Conservation (phyloP, 2,888 invertebrate genomes). For the Cheilosia impressa region DNA sequence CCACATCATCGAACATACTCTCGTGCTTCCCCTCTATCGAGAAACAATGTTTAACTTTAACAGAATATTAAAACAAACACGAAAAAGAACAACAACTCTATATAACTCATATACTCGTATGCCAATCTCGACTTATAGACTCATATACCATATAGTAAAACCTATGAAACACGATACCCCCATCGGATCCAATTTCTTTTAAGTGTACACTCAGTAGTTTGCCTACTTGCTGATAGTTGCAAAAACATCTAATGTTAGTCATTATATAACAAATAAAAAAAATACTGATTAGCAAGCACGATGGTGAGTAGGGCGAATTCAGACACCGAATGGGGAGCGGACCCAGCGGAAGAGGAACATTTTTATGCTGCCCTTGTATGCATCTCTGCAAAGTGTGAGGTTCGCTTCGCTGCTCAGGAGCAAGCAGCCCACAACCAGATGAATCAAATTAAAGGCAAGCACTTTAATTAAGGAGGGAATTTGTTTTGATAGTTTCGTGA, state of each 20-base stretch:
- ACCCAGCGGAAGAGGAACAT: conserved; percentile 49
- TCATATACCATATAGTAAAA: conserved; percentile 12
- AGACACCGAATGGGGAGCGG: conserved; percentile 5
- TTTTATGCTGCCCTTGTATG: conserved; percentile 25
- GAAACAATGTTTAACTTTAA: conserved; percentile 28
- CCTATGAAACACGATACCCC: conserved; percentile 50
- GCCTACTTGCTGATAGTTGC: conserved; percentile 53
- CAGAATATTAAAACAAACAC: conserved; percentile 25
- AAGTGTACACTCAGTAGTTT: conserved; percentile 40
- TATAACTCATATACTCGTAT: background rate
- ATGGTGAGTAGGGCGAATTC: background rate
- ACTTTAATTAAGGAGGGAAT: conserved; percentile 70
- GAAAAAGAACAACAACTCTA: conserved; percentile 3
- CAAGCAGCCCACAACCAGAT: conserved; percentile 52
- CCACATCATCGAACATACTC: background rate
- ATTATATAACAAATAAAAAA: conserved; percentile 51
- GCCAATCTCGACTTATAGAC: conserved; percentile 21
- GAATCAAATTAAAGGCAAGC: conserved; percentile 72
- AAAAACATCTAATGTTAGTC: conserved; percentile 48
- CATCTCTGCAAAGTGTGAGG: conserved; percentile 42
- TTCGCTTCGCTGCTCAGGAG: conserved; percentile 22
- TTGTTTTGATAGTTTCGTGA: conserved; percentile 70
- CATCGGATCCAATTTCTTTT: conserved; percentile 42
- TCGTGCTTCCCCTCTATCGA: background rate
- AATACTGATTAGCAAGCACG: conserved; percentile 26